Evolutionary conservation across 2,113 vertebrate genomes (phyloP).

Genomic region (Paramormyrops kingsleyae): DNA sequence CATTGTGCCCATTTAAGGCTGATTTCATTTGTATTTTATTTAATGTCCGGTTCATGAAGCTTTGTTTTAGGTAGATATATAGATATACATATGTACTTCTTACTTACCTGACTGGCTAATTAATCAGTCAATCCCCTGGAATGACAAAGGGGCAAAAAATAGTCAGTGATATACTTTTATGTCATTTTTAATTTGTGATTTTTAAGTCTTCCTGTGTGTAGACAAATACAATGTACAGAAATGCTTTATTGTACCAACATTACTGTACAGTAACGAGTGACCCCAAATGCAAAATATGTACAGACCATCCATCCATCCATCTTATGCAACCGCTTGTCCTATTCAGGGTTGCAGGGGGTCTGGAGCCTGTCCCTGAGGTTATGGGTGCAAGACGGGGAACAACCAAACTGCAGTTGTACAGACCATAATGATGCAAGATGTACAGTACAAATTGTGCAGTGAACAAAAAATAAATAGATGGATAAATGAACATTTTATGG

Average conservation of each 20-base stretch:
- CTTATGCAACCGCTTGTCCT: too few species aligned
- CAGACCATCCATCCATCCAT: background rate
- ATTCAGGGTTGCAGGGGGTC: too few species aligned
- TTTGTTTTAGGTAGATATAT: background rate
- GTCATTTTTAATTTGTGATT: background rate
- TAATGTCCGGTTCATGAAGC: background rate
- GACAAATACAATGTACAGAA: background rate
- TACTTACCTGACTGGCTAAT: background rate
- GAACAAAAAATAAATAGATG: background rate
- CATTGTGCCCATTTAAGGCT: background rate
- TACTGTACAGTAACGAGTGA: background rate
- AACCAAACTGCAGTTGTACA: background rate
- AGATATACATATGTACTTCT: background rate
- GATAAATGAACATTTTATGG: background rate
- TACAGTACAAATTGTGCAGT: background rate
- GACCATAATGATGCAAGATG: background rate
- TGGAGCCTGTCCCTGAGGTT: too few species aligned
- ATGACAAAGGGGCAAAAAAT: background rate
- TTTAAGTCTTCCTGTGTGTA: too few species aligned
- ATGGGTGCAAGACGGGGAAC: background rate
- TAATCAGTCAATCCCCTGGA: background rate
- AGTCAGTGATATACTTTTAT: background rate
- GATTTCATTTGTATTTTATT: background rate
- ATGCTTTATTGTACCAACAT: background rate
- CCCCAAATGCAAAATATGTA: background rate